Conservation (phyloP, 2,888 invertebrate genomes). For the Mimachlamys varia region DNA sequence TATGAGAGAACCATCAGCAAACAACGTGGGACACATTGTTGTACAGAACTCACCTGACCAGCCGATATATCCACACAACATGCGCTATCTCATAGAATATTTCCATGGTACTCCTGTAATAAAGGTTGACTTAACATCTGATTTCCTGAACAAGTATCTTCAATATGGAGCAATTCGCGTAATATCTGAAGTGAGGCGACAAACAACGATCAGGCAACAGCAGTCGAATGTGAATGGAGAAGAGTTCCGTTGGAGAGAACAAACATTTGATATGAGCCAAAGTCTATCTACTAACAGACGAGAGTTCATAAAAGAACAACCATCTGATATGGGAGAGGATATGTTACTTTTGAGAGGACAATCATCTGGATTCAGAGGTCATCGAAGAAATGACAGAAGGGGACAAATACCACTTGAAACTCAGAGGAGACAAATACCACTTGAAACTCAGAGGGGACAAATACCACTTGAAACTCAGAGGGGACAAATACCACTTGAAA, state of each 20-base stretch:
- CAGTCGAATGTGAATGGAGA: not conserved
- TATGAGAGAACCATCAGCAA: not conserved
- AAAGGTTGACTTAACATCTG: not conserved
- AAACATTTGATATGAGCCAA: not conserved
- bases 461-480: too few species aligned
- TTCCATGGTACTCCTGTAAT: not conserved
- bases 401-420: too few species aligned
- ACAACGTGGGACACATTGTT: not conserved
- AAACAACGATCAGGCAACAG: not conserved
- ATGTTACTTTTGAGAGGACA: too few species aligned
- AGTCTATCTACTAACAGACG: too few species aligned
- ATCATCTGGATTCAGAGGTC: not conserved
- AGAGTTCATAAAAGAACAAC: not conserved
- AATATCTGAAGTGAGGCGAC: not conserved
- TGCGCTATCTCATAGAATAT: not conserved
- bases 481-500: too few species aligned
- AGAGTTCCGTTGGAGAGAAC: not conserved
- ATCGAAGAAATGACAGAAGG: not conserved
- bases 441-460: too few species aligned
- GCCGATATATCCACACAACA: not conserved
- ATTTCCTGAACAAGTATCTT: not conserved
- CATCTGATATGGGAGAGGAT: too few species aligned
- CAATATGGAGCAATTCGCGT: not conserved
- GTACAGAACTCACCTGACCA: not conserved
- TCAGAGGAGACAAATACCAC: too few species aligned